These are phyloP conservation scores for Drosophila malerkotliana DNA, from an alignment of 1,140 invertebrate species.

Conservation along the genomic window DNA sequence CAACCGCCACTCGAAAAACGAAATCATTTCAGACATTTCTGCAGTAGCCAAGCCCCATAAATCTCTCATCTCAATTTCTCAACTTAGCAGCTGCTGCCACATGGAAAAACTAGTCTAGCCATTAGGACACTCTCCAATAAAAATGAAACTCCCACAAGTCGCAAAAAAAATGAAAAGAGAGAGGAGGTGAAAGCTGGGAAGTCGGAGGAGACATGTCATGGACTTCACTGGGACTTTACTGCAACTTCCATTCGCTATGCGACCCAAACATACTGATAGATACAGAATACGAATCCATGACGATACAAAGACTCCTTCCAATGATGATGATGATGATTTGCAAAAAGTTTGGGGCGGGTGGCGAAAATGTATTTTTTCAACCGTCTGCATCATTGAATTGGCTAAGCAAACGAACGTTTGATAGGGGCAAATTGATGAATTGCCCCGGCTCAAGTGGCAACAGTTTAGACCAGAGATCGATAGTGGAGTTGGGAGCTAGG, in stretches of 20 bases:
- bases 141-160: constrained; percentile 52
- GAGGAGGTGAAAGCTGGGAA: constrained; percentile 26
- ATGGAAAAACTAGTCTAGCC: constrained; percentile 75
- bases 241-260: constrained; percentile 45
- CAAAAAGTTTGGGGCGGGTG: constrained; percentile 39
- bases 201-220: constrained; percentile 57
- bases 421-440: constrained; percentile 72
- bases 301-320: constrained; percentile 60
- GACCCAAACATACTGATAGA: constrained; percentile 58
- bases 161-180: constrained; percentile 34
- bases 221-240: constrained; percentile 33
- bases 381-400: constrained; percentile 71
- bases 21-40: constrained; percentile 41
- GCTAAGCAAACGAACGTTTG: constrained; percentile 63
- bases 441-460: constrained; percentile 71
- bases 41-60: constrained; percentile 60
- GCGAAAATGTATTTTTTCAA: constrained; percentile 39
- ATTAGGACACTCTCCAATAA: constrained; percentile 67
- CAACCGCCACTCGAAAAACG: constrained; percentile 20
- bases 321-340: constrained; percentile 68
- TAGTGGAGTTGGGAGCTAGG: constrained; percentile 18
- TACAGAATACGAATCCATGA: constrained; percentile 73
- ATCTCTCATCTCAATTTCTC: constrained; percentile 66
- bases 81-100: constrained; percentile 60
- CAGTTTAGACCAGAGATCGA: constrained; percentile 66